Base-by-base conservation (phyloP, 2,888 invertebrate species). In the Tenodera sinensis region DNA sequence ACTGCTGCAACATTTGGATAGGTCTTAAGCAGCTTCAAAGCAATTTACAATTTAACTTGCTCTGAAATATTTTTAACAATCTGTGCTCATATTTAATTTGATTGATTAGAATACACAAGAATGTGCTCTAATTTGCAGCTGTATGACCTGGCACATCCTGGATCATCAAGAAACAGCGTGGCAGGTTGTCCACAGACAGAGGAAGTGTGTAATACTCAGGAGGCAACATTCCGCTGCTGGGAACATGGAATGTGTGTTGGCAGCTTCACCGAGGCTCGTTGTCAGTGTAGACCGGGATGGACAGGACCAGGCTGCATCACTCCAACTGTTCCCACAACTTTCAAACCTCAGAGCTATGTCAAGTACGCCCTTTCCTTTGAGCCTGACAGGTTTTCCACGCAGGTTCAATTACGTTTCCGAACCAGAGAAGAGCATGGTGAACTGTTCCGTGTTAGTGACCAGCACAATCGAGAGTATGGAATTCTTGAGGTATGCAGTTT, bases 261-360 rank as follows among this genome's bases (percentile, higher is more conserved):
- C 14, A 97, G 97, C 92, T 96, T 98, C 92, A 96, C 96, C 42
- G 97, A 97, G 93, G 97, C 97, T 0, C 95, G 97, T 90, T 99
- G 99, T 93, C 97, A 98, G 91, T 99, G 99, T 92, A 96, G 97
- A 91, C 98, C 99, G 0, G 99, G 99, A 15, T 99, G 97, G 97
- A 97, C 97, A 0, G 99, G 99, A 14, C 97, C 97, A 0, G 96
- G 97, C 0, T 98, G 98, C 92, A 96, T 97, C 92, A 95, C 97
- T 84, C 96, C 97, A 88, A 98, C 98, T 0, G 97, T 97, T 85
- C 98, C 98, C 0, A 97, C 98, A 0, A 98, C 98, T 90, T 98
- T 99, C 93, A 97, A 98, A 92, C 96, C 97, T 0, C 97, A 98
- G 93, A 98, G 98, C 91, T 99, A 98, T 93, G 98, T 99, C n/a